Evolutionary conservation across 2,113 vertebrate genomes (phyloP), one percentile per base, ranked within the genome.

Genomic region (Symphodus melops): DNA sequence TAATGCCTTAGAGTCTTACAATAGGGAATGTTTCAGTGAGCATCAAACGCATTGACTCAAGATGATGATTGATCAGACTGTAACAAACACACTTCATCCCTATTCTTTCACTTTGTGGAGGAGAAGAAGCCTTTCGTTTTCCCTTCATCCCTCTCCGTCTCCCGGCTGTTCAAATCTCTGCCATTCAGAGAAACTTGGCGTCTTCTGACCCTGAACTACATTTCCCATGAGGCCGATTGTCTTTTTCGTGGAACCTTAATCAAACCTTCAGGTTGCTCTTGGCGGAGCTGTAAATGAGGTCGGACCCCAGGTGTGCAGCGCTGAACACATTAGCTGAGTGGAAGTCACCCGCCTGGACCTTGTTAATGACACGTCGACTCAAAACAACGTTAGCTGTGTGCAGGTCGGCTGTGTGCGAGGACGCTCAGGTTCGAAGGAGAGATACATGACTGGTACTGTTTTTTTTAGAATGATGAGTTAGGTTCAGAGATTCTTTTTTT

Each of bases 281-380:
- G 51, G 60, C 5, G 41, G 61, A 25, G 9, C 9, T 23, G n/a
- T 21, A 59, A 46, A 23, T 36, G 41, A 65, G 61, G 53, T 42
- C 28, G 53, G 19, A 60, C 73, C 73, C 28, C 73, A 16, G 28
- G 33, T n/a, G 57, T 33, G 2, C n/a, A n/a, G 46, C 39, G 10
- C 55, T 89, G 77, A 86, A 67, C 53, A 2, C 68, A 75, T 86
- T 82, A 82, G 58, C 44, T 23, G 4, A 42, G 68, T 21, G 44
- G 2, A 51, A 14, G 68, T n/a, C 19, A n/a, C 58, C 58, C 16
- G 20, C 58, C 39, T 44, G 59, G 8, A 44, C 58, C 37, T 20
- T 2, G 39, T 17, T 61, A 44, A 61, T 14, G 39, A 44, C 58
- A 4, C 19, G 20, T 14, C 17, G 5, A 48, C 46, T 19, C 46